These are phyloP conservation scores for Tholera decimalis DNA, from an alignment of 2,888 invertebrate species.

Conservation along the genomic window DNA sequence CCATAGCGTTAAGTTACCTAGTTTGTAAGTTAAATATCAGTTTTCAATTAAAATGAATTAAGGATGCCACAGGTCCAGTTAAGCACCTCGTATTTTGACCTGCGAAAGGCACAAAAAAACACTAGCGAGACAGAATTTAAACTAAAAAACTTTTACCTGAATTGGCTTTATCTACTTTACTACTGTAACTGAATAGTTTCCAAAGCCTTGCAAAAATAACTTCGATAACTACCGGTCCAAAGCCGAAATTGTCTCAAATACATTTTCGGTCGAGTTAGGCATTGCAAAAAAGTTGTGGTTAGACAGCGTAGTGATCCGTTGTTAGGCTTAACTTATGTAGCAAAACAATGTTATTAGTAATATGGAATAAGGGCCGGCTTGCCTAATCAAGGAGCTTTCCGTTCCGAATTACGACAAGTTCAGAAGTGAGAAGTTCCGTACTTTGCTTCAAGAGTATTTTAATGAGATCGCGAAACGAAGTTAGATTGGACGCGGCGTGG, in stretches of 20 bases:
- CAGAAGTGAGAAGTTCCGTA: slow-evolving; percentile 25
- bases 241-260: background rate
- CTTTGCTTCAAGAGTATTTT: slow-evolving; percentile 11
- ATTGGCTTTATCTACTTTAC: background rate
- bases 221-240: background rate
- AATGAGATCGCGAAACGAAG: slow-evolving; percentile 22
- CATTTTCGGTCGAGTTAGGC: background rate
- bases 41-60: too few relatives aligned
- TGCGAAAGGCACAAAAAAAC: too few relatives aligned
- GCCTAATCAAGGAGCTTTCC: slow-evolving; percentile 2
- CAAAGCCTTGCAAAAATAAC: background rate
- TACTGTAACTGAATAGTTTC: background rate
- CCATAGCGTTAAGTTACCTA: too few relatives aligned
- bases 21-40: too few relatives aligned
- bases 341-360: slow-evolving; percentile 10
- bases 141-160: background rate
- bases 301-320: background rate
- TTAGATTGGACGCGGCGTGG: slow-evolving; percentile 4
- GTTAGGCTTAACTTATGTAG: background rate
- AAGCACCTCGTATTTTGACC: too few relatives aligned
- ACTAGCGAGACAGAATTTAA: too few relatives aligned
- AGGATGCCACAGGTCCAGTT: too few relatives aligned
- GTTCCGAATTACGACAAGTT: slow-evolving; percentile 28
- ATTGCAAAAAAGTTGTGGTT: background rate
- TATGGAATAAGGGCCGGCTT: background rate